Base-by-base conservation (phyloP, 2,888 invertebrate genomes). In the Chrysodeixis includens region DNA sequence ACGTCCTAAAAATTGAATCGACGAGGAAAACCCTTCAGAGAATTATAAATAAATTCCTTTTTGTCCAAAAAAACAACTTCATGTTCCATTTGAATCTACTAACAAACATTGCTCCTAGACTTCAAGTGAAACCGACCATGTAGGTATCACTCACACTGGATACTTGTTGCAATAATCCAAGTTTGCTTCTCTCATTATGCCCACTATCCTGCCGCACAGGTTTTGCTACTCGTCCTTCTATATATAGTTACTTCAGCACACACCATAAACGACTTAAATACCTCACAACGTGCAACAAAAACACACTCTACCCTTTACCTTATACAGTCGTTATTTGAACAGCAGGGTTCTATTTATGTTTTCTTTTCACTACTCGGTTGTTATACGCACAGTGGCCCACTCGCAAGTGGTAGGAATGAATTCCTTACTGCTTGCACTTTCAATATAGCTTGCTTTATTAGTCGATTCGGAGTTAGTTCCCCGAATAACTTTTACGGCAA, bases 371-470 rank as follows among this genome's bases (percentile, higher is more conserved):
- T 52, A 22, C 57, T 60, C 30, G 62, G 26, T 60, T 66, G 52
- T 66, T 68, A 56, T 64, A 74, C 83, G 81, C 86, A 87, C 84
- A 86, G 86, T 92, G 91, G 90, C 91, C 91, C 92, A 93, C 88
- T 92, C 90, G 88, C 88, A 87, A 90, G 87, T 88, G 84, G 89
- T 83, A 84, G 89, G 89, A 91, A 90, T 91, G 88, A 90, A 90
- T 89, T 91, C 90, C 85, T 87, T 89, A 90, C 86, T 85, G 91
- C 93, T 93, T 93, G 92, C 93, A 93, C 93, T 93, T 93, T 94
- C 93, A 86, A 90, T 90, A 86, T 77, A 83, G 85, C 71, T 89
- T 84, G 78, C 82, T 88, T 86, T 89, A 89, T 86, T 84, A 84
- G 79, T 83, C 66, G 82, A 87, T 85, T 84, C 78, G 78, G 86